A percentile compares a stretch with the other conserved stretches of the same genome.
Conservation (phyloP, 1,140 invertebrate species). For the Pseudomyrmex sp. region DNA sequence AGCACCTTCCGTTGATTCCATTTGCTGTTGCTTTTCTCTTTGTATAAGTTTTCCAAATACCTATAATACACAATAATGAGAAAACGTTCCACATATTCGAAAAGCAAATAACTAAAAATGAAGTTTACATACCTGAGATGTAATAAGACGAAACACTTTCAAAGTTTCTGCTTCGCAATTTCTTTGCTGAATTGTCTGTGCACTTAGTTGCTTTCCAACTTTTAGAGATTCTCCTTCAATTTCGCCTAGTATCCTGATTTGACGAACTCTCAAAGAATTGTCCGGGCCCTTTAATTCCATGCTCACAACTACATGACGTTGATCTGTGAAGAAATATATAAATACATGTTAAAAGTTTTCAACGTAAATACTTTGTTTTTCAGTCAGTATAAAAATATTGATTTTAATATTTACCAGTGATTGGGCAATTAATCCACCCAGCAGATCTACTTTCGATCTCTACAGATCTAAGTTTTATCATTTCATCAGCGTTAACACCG, state of each 20-base stretch:
- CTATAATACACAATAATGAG: constrained; percentile 81
- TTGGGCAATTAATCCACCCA: constrained; percentile 94
- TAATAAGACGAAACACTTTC: constrained; percentile 96
- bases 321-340: constrained; percentile 79
- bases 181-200: constrained; percentile 90
- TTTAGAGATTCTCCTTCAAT: constrained; percentile 86
- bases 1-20: constrained; percentile 81
- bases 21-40: constrained; percentile 83
- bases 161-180: constrained; percentile 97
- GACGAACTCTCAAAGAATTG: constrained; percentile 94
- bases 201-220: constrained; percentile 85
- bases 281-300: constrained; percentile 96
- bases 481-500: constrained; percentile 92
- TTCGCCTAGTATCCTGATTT: constrained; percentile 89
- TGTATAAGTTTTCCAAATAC: constrained; percentile 96
- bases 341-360: too few species aligned
- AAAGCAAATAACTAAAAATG: neutral
- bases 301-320: constrained; percentile 87
- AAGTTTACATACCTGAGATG: constrained; percentile 90
- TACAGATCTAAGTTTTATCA: constrained; percentile 91
- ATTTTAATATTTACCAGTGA: constrained; percentile 87
- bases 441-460: constrained; percentile 93
- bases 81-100: neutral
- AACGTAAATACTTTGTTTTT: too few species aligned
- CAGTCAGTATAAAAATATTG: neutral